Evolutionary conservation across 1,140 invertebrate genomes (phyloP).

Genomic region (Ericerus pela): DNA sequence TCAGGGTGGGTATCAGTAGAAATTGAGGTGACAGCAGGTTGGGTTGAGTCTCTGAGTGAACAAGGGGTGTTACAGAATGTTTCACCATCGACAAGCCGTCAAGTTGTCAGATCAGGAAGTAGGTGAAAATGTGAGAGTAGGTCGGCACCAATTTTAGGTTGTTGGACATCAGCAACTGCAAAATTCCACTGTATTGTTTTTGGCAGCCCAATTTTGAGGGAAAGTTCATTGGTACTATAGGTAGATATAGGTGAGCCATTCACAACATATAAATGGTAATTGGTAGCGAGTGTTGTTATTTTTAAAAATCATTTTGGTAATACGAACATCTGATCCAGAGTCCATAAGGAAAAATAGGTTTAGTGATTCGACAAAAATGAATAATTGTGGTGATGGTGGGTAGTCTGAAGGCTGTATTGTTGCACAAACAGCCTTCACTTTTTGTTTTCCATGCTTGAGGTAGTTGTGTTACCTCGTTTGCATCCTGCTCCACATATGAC

Average conservation of each 20-base stretch:
- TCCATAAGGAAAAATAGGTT: constrained; percentile 25
- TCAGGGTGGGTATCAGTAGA: not conserved
- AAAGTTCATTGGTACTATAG: constrained; percentile 25
- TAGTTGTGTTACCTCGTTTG: not conserved
- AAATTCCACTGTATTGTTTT: constrained; percentile 30
- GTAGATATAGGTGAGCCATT: constrained; percentile 26
- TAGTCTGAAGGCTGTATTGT: no score
- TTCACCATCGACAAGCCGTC: not conserved
- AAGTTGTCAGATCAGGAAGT: not conserved
- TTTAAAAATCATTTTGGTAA: constrained; percentile 16
- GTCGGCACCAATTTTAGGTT: constrained; percentile 32
- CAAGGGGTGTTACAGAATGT: not conserved
- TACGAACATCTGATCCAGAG: constrained; percentile 26
- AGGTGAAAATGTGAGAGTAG: constrained; percentile 21
- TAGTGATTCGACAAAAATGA: no score
- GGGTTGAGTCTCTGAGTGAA: not conserved
- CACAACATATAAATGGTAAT: constrained; percentile 15
- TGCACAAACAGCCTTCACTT: no score
- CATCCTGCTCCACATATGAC: not conserved
- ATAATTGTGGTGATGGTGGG: no score
- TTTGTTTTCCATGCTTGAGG: not conserved
- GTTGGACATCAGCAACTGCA: constrained; percentile 29
- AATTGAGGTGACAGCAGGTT: not conserved
- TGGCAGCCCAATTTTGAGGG: constrained; percentile 27
- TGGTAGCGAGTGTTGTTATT: not conserved